These are phyloP conservation scores for Pseudotriccus pelzelni DNA, from an alignment of 2,797 vertebrate genomes.

Conservation along the genomic window DNA sequence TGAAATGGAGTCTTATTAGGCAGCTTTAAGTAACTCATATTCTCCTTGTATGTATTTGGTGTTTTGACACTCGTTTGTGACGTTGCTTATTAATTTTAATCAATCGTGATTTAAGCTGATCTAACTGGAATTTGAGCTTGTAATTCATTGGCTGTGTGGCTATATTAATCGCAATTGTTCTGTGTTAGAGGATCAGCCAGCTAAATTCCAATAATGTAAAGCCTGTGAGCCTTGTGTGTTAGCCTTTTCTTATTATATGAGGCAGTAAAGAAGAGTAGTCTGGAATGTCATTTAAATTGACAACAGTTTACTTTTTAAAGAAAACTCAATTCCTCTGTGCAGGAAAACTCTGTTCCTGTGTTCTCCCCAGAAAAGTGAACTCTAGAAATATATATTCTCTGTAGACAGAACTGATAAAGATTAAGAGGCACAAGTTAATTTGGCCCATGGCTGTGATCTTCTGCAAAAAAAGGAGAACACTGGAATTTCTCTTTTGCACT, in stretches of 20 bases:
- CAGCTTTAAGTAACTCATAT: not conserved
- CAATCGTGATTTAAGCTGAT: not conserved
- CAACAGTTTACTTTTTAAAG: not conserved
- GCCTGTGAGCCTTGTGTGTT: not conserved
- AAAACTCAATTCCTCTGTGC: not conserved
- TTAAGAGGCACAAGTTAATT: not conserved
- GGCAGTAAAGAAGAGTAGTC: not conserved
- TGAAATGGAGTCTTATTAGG: not conserved
- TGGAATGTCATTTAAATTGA: not conserved
- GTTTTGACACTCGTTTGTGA: not conserved
- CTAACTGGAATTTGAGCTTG: not conserved
- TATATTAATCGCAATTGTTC: not conserved
- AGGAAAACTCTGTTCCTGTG: not conserved
- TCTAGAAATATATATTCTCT: not conserved
- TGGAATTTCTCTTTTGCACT: not conserved
- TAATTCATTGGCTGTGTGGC: not conserved
- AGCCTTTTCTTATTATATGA: not conserved
- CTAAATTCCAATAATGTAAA: not conserved
- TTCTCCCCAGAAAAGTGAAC: not conserved
- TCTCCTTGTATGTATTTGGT: not conserved
- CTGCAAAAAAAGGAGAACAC: not conserved
- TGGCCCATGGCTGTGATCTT: not conserved
- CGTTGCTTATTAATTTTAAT: not conserved
- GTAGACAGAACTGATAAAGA: not conserved
- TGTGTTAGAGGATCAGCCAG: not conserved